Evolutionary conservation across 1,140 invertebrate species (phyloP), one percentile per base, ranked within the genome.

Genomic region (Aporrectodea caliginosa): DNA sequence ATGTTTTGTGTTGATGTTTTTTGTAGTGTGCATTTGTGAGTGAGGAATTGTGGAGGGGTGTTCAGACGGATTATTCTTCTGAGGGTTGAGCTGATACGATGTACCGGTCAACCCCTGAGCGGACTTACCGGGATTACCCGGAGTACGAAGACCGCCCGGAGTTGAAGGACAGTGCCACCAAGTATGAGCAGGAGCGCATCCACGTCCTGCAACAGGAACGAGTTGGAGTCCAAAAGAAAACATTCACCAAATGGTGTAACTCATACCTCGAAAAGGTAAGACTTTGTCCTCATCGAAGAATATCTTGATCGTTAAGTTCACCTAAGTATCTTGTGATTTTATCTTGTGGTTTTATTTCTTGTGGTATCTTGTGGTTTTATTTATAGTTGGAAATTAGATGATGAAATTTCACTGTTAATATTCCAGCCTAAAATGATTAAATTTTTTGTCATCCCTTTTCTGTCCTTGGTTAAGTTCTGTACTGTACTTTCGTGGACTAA

Each of bases 241-340:
- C 98, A 6, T 99, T 99, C 89, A 99, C 98, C 84, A 99, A 99
- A 96, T 99, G 97, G 98, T 96, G 98, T 92, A 99, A 99, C 90
- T 97, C 96, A 0, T 99, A 98, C 89, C 90, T 99, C 81, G 92
- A 95, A 86, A 98, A 97, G 92, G 96, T 96, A 58, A 58, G 22
- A 12, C 22, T 58, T 58, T 12, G 6, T 58, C 43, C 22, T 58
- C 43, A 58, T 58, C 6, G 6, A 58, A 6, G 43, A 12, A 58
- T 58, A 22, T 58, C 6, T 22, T 58, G 43, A 12, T 22, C 43
- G 22, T 12, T 58, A 58, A n/a, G n/a, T 58, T 58, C 22, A 22
- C 43, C 43, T 58, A 58, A 58, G 43, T 58, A 12, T 58, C 43
- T 58, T 58, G 43, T 58, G 6, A 58, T 58, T 12, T 12, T 58